Evolutionary conservation across 1,140 invertebrate genomes (phyloP).

Genomic region (Nephila pilipes): DNA sequence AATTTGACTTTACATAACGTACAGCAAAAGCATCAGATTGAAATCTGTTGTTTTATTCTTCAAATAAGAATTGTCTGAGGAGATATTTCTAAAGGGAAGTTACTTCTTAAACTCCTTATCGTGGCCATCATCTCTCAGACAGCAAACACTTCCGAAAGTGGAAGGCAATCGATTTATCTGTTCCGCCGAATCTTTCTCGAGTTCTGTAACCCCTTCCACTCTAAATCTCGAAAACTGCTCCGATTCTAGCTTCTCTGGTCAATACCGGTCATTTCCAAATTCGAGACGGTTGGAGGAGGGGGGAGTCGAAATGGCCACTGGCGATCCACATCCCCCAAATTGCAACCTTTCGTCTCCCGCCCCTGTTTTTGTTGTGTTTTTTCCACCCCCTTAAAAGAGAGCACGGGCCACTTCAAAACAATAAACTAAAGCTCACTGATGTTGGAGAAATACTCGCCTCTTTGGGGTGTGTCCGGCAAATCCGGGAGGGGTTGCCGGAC

Average conservation of each 20-base stretch:
- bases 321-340: constrained; percentile 53
- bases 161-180: constrained; percentile 1
- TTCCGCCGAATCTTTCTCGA: neutral
- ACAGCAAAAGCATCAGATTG: no score
- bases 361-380: constrained; percentile 60
- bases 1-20: no score
- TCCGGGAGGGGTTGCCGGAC: constrained; percentile 36
- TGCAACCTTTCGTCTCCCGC: constrained; percentile 40
- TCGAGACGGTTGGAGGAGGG: neutral
- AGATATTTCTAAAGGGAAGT: no score
- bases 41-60: no score
- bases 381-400: constrained; percentile 42
- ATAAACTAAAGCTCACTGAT: constrained; percentile 68
- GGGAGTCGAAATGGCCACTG: neutral
- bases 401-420: constrained; percentile 62
- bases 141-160: neutral
- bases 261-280: constrained; percentile 44
- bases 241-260: constrained; percentile 25
- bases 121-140: neutral
- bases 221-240: neutral
- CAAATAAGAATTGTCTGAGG: no score
- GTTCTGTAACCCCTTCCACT: neutral
- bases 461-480: constrained; percentile 56
- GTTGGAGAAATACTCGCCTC: constrained; percentile 75
- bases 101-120: no score